Base-by-base conservation (phyloP, 2,888 invertebrate species). In the Seladonia tumulorum region DNA sequence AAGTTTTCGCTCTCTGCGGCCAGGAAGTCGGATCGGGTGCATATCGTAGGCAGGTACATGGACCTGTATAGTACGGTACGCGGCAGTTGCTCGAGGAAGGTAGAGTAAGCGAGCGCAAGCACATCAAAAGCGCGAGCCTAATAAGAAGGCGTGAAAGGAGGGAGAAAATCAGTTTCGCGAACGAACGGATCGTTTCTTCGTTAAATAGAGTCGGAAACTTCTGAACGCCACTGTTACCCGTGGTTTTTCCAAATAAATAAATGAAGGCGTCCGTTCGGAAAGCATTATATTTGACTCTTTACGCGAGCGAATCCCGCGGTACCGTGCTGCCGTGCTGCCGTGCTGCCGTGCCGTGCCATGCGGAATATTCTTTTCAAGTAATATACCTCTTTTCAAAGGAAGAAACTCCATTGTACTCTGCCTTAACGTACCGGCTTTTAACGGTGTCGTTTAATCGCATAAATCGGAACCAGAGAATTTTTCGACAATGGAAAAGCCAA, bases 121-220 rank as follows among this genome's bases (percentile, higher is more conserved):
- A 90, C 83, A 87, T 91, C 86, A 90, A 91, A 91, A 86, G 81
- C 79, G 73, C 81, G 63, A 42, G 73, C 83, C 82, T 89, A 87
- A 87, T 88, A 90, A 91, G 90, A 84, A 82, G 76, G 47, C 18
- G 25, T 4, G 63, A 60, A 76, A 16, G 42, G 25, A n/a, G 45
- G 14, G 35, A n/a, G 22, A 0, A 25, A 18, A 63, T 35, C 35
- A 35, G 16, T 25, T 14, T 42, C 57, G 47, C 39, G 63, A 73
- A 29, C 8, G 66, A 35, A 35, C 35, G 66, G 35, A 90, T 75
- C 70, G 80, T 45, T 79, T 77, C 77, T 76, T 81, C 77, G 25
- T 63, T 60, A 39, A n/a, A n/a, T 39, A 25, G 57, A 74, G 76
- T 72, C 63, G 72, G 60, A 35, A 77, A 57, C 63, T 75, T 73